A percentile compares a stretch with the other conserved stretches of the same genome.
phyloP scores from a whole-genome alignment of 2,888 invertebrate species.

The Rhyacophila evoluta region DNA sequence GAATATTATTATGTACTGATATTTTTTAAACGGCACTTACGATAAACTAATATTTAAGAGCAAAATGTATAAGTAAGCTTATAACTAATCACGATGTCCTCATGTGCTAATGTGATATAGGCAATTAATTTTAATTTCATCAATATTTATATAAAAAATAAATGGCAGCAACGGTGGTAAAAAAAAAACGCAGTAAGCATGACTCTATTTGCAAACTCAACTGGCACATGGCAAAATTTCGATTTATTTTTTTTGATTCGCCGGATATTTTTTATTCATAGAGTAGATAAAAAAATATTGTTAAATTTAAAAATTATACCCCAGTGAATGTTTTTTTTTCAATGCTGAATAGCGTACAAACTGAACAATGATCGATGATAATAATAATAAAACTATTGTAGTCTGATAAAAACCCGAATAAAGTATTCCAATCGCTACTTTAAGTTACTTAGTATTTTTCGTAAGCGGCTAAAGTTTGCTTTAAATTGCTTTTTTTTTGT shows the following conservation, averaged over 20 bases:
- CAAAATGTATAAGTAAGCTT: not conserved
- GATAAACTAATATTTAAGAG: not conserved
- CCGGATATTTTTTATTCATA: not conserved
- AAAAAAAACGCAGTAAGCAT: not conserved
- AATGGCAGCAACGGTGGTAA: not conserved
- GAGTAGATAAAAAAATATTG: not conserved
- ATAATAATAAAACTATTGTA: too few species aligned
- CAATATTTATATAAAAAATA: not conserved
- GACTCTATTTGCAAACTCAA: constrained; percentile 16
- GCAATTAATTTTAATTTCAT: not conserved
- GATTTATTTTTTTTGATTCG: not conserved
- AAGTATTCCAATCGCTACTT: too few species aligned
- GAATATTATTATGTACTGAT: not conserved
- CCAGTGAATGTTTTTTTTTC: too few species aligned
- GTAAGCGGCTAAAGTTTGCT: too few species aligned
- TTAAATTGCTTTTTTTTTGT: too few species aligned
- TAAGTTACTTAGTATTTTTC: too few species aligned
- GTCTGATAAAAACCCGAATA: too few species aligned
- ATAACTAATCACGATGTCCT: constrained; percentile 1
- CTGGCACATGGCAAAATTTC: constrained; percentile 22
- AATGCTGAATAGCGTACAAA: too few species aligned
- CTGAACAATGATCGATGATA: too few species aligned
- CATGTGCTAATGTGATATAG: constrained; percentile 22
- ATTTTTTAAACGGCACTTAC: not conserved
- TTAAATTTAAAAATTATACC: too few species aligned